Conservation (phyloP, 53 echinoderm and acorn worm species). For the Crossaster papposus region DNA sequence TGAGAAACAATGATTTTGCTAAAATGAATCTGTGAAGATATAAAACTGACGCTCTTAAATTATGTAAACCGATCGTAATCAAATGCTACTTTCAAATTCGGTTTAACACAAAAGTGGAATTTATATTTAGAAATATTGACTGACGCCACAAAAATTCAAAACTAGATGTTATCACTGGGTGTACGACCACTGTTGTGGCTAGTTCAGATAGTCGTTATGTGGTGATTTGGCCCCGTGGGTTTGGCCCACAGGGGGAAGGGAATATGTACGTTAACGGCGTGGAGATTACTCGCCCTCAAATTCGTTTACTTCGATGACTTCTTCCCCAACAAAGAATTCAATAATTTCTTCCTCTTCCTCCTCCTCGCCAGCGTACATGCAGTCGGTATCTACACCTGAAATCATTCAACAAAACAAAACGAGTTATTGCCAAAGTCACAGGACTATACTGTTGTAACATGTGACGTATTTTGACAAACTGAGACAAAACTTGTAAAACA, state of each 20-base stretch:
- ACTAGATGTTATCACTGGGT: not conserved
- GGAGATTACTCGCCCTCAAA: constrained; percentile 88
- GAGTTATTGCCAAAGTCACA: no score
- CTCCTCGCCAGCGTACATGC: constrained; percentile 70
- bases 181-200: not conserved
- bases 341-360: constrained; percentile 86
- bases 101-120: not conserved
- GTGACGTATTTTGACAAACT: no score
- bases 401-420: not conserved
- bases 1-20: not conserved
- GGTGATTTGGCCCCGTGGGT: not conserved
- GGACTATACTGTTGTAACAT: no score
- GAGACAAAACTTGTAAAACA: no score
- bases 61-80: not conserved
- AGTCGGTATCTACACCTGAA: constrained; percentile 89
- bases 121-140: not conserved
- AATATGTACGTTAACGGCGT: not conserved
- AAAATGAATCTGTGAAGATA: not conserved
- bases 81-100: not conserved
- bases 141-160: not conserved
- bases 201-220: not conserved
- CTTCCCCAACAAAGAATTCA: constrained; percentile 98
- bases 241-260: not conserved
- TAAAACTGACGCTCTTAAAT: not conserved
- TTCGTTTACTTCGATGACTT: constrained; percentile 93